Evolutionary conservation across 2,888 invertebrate species (phyloP), one percentile per base, ranked within the genome.

Genomic region (Tiliacea aurago): DNA sequence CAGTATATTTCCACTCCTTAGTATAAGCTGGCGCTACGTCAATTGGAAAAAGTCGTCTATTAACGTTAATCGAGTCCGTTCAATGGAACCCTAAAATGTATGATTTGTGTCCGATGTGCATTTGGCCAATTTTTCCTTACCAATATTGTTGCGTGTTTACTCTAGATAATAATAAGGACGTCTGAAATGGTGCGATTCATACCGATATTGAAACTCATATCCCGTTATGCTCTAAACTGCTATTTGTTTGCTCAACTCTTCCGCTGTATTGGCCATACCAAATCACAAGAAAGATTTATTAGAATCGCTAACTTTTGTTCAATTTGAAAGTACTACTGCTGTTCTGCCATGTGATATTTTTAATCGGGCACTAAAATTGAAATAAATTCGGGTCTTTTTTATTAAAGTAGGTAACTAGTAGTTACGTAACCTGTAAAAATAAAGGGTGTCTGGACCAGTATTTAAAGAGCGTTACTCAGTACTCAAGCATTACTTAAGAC

Each of bases 51-150:
- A n/a, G n/a, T 33, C 0, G 18, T 33, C 11, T 41, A 13, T 33
- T 7, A n/a, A 5, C 1, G 49, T 45, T 20, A 37, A 37, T 37
- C 28, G 2, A 55, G 2, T 49, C 33, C 49, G 15, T 51, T 23
- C 18, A 23, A 55, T 68, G 23, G 41, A 84, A 66, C 56, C 13
- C 28, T 69, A 45, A 62, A 70, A 58, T 49, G 4, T 28, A 47
- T 28, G 0, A 70, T 56, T 70, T 62, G 51, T 71, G 65, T 69
- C 69, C 45, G 11, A 53, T 71, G 62, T 66, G 81, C 70, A 84
- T 77, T 77, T 77, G 67, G 64, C 45, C 33, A 65, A 45, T 51
- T 79, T 72, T 61, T 61, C 9, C n/a, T 67, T 49, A 71, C 13
- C 23, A 18, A 49, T 78, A 43, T 65, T 47, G 66, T 73, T 67